phyloP scores from a whole-genome alignment of 1,140 invertebrate species.

The Zaprionus ghesquierei region DNA sequence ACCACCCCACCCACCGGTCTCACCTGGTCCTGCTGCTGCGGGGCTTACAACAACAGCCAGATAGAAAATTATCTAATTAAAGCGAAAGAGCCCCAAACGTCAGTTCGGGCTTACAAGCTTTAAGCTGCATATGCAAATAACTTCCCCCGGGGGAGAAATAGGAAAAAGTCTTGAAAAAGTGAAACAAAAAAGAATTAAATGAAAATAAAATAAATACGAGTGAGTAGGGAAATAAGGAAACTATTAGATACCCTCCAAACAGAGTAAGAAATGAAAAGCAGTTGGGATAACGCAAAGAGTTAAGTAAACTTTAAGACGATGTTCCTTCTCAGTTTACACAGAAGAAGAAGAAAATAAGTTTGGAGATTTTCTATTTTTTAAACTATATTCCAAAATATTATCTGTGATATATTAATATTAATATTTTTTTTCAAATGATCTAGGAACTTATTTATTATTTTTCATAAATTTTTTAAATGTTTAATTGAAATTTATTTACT shows the following conservation, averaged over 20 bases:
- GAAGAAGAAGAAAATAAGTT: no score
- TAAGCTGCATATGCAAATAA: conserved; percentile 60
- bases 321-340: no score
- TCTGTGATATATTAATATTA: no score
- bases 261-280: background rate
- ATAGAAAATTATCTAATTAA: conserved; percentile 74
- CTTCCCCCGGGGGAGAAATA: conserved; percentile 49
- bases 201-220: conserved; percentile 3
- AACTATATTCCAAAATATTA: no score
- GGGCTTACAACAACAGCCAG: background rate
- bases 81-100: conserved; percentile 47
- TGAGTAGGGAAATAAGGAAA: background rate
- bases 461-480: no score
- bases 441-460: no score
- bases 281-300: no score
- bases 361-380: no score
- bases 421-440: no score
- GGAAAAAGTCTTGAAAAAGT: conserved; percentile 21
- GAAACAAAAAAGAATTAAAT: background rate
- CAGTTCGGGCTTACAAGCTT: conserved; percentile 57
- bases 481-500: no score
- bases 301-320: no score
- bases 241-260: background rate
- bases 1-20: conserved; percentile 14
- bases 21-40: no score